These are phyloP conservation scores for Empidonax alnorum DNA, from an alignment of 2,113 vertebrate species.

Conservation along the genomic window DNA sequence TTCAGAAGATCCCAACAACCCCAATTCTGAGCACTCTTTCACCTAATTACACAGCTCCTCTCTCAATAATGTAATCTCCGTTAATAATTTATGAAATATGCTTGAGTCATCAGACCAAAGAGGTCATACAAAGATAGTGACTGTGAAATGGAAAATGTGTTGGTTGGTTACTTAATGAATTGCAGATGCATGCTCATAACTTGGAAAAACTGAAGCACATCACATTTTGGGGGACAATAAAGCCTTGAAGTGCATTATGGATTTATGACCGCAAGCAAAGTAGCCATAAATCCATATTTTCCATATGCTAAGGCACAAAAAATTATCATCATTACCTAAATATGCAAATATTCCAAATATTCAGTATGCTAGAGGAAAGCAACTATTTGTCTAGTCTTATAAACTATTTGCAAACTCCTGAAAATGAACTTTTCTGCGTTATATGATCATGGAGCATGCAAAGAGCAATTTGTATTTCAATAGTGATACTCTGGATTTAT, in stretches of 20 bases:
- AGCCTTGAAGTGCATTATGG: not conserved
- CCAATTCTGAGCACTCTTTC: not conserved
- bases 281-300: not conserved
- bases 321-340: conserved; percentile 19
- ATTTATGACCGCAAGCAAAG: conserved; percentile 24
- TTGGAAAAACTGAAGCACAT: conserved; percentile 2
- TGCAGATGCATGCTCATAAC: not conserved
- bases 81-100: conserved; percentile 44
- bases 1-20: not conserved
- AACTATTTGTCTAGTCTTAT: not conserved
- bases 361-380: not conserved
- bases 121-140: conserved; percentile 1
- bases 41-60: conserved; percentile 10
- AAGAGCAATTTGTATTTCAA: not conserved
- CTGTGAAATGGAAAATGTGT: conserved; percentile 29
- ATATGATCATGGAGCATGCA: not conserved
- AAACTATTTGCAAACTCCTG: conserved; percentile 35
- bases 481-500: not conserved
- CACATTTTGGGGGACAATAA: not conserved
- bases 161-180: conserved; percentile 20
- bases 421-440: conserved; percentile 41
- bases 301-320: not conserved
- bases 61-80: not conserved
- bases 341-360: conserved; percentile 38
- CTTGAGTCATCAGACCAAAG: conserved; percentile 32